phyloP scores from a whole-genome alignment of 2,797 vertebrate species.

The Buphagus erythrorhynchus region DNA sequence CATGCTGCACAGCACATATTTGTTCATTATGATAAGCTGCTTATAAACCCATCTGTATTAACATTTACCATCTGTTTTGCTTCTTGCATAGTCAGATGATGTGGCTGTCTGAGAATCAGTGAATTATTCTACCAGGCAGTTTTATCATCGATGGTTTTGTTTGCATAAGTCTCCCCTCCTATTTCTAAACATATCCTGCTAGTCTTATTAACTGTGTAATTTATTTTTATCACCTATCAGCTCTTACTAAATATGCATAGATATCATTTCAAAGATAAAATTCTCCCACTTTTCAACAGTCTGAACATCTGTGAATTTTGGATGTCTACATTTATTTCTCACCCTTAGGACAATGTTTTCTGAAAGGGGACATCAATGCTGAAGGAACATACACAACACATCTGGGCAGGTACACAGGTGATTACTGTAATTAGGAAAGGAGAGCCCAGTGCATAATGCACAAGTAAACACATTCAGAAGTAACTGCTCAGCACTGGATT shows the following conservation, averaged over 20 bases:
- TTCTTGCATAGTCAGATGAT: not conserved
- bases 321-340: not conserved
- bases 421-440: not conserved
- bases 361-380: not conserved
- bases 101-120: not conserved
- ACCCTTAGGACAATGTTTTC: slow-evolving; percentile 20
- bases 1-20: not conserved
- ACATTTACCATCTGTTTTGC: not conserved
- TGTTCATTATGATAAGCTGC: not conserved
- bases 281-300: not conserved
- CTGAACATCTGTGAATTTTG: not conserved
- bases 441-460: not conserved
- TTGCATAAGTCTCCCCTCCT: not conserved
- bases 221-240: not conserved
- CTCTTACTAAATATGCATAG: not conserved
- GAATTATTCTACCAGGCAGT: not conserved
- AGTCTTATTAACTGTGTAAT: not conserved
- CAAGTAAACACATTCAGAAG: not conserved
- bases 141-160: not conserved
- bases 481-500: not conserved
- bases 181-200: not conserved
- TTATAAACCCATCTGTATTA: not conserved
- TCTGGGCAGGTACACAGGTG: not conserved
- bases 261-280: not conserved
- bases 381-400: not conserved